These are phyloP conservation scores for Nomada lathburiana DNA, from an alignment of 2,888 invertebrate genomes.

Conservation along the genomic window DNA sequence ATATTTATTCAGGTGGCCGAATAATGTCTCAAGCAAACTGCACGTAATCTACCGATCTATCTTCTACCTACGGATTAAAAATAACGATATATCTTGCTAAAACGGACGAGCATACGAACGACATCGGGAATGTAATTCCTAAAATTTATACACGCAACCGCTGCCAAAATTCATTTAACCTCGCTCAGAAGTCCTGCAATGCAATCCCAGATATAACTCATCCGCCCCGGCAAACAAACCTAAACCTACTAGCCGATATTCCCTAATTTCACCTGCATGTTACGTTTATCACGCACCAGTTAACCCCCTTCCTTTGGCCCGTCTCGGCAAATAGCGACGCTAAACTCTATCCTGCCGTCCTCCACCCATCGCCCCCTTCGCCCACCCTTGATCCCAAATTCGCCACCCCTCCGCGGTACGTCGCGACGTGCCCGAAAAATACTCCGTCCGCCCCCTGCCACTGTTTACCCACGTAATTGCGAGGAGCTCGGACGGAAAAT, in stretches of 20 bases:
- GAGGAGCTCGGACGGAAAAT: constrained; percentile 35
- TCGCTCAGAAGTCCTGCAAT: too few relatives aligned
- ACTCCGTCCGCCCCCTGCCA: not conserved
- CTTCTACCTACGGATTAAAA: too few relatives aligned
- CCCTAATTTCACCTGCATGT: not conserved
- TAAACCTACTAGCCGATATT: not conserved
- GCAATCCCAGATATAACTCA: not conserved
- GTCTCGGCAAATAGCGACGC: not conserved
- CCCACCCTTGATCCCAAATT: not conserved
- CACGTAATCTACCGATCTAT: too few relatives aligned
- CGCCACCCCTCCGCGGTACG: not conserved
- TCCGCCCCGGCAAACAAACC: too few relatives aligned
- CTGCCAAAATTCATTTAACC: too few relatives aligned
- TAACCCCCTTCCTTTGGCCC: not conserved
- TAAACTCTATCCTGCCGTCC: not conserved
- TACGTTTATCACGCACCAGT: not conserved
- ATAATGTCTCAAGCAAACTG: too few relatives aligned
- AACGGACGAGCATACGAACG: too few relatives aligned
- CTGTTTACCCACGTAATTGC: constrained; percentile 32
- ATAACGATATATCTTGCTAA: too few relatives aligned
- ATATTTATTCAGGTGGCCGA: too few relatives aligned
- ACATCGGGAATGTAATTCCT: not conserved
- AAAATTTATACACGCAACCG: not conserved
- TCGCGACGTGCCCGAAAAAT: constrained; percentile 2
- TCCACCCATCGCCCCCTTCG: too few relatives aligned